Percentiles rank a stretch among this genome's conserved stretches.
phyloP scores from a whole-genome alignment of 2,888 invertebrate genomes.

The Ormyrus labotus region DNA sequence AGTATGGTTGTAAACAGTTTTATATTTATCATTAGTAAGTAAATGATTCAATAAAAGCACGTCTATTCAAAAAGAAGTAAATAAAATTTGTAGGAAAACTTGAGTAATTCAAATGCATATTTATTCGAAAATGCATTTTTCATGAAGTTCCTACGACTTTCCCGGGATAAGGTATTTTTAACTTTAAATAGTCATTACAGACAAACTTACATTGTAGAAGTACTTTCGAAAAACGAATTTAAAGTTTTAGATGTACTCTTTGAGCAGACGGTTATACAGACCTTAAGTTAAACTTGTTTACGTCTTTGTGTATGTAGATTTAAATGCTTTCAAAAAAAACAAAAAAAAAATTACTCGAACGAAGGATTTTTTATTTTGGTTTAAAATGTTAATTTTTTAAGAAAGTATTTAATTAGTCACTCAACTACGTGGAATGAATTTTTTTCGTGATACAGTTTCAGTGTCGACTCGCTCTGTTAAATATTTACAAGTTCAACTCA shows the following conservation, averaged over 20 bases:
- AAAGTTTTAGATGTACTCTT: slow-evolving; percentile 37
- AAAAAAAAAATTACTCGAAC: neutral
- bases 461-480: no score
- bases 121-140: slow-evolving; percentile 31
- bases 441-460: no score
- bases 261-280: neutral
- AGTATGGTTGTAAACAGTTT: neutral
- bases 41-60: neutral
- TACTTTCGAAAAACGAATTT: slow-evolving; percentile 35
- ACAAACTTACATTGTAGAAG: slow-evolving; percentile 22
- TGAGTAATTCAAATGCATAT: slow-evolving; percentile 34
- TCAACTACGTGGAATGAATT: no score
- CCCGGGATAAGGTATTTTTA: slow-evolving; percentile 29
- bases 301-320: neutral
- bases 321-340: neutral
- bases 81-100: slow-evolving; percentile 11
- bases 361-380: neutral
- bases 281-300: neutral
- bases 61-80: neutral
- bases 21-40: neutral
- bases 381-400: no score
- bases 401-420: no score
- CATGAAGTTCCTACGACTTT: slow-evolving; percentile 24
- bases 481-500: no score
- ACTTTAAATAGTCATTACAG: slow-evolving; percentile 36